Percentiles rank a stretch among this genome's conserved stretches.
phyloP scores from a whole-genome alignment of 1,140 invertebrate genomes.

The Bombus superbus region DNA sequence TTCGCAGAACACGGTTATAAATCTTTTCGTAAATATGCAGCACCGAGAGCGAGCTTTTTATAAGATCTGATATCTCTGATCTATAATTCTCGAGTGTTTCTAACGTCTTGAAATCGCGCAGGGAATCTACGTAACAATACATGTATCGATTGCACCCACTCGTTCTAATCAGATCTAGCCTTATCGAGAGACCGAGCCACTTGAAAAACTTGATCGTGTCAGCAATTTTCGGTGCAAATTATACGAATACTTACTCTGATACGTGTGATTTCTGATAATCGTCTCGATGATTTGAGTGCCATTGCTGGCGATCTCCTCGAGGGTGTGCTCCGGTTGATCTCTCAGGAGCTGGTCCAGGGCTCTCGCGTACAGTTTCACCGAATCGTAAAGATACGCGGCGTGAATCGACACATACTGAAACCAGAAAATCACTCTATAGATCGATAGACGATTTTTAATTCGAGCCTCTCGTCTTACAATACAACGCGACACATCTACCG shows the following conservation, averaged over 20 bases:
- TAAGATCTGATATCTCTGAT: not conserved
- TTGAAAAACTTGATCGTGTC: conserved; percentile 9
- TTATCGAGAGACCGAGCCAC: conserved; percentile 32
- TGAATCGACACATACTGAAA: conserved; percentile 94
- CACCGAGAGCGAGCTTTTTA: not conserved
- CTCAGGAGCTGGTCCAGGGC: conserved; percentile 90
- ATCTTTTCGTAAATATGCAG: no score
- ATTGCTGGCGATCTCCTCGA: conserved; percentile 89
- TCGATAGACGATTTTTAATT: not conserved
- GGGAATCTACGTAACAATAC: not conserved
- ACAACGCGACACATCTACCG: not conserved
- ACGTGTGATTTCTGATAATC: conserved; percentile 89
- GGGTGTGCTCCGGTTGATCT: conserved; percentile 84
- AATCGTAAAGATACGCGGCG: conserved; percentile 98
- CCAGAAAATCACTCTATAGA: conserved; percentile 15
- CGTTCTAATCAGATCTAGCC: conserved; percentile 20
- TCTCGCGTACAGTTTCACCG: conserved; percentile 94
- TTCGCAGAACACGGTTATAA: not conserved
- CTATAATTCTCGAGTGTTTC: no score
- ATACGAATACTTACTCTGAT: conserved; percentile 87
- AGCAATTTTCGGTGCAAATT: conserved; percentile 23
- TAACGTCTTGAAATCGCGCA: not conserved
- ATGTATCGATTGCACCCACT: not conserved
- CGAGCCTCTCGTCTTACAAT: not conserved
- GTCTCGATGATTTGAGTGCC: conserved; percentile 90